Evolutionary conservation across 2,797 vertebrate genomes (phyloP), one percentile per base, ranked within the genome.

Genomic region (Megaceryle alcyon): DNA sequence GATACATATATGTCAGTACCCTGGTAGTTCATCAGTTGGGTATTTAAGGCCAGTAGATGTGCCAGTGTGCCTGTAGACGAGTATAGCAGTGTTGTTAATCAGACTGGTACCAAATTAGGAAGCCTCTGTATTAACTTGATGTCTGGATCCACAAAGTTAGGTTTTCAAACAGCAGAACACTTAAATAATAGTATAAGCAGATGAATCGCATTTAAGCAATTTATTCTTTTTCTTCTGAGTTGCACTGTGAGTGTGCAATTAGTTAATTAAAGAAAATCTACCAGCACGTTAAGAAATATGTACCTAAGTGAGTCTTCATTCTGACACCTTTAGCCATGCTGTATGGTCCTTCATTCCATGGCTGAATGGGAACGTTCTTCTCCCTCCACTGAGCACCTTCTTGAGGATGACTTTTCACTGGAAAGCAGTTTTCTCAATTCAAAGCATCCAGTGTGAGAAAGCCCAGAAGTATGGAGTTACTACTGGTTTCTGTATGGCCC

Each of bases 341-440:
- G 10, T 37, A 6, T 28, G 10, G 16, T 61, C 8, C 37, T 72
- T 84, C 29, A 12, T 86, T 76, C 23, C 10, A 54, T 18, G 8
- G 69, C 39, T 69, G 46, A 63, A 69, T 1, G 14, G 28, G 23
- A 76, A 81, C 9, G 39, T 46, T 75, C 82, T 86, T 1, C 7
- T 78, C 4, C 22, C 21, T 77, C 8, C 14, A 37, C 23, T 79
- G 22, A 57, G 11, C 12, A 43, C n/a, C n/a, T 84, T 44, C 9
- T 0, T 37, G 26, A 12, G 4, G 7, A 53, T 8, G 2, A 8
- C 66, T 73, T 72, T 57, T 69, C 2, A 1, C 9, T 25, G 60
- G 76, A 78, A 70, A 71, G 7, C 4, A 8, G 3, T 93, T 91
- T 90, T 63, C 43, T 39, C 15, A 29, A 10, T 51, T 79, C 6